A percentile compares a stretch with the other conserved stretches of the same genome.
These are phyloP conservation scores for Columba janthina DNA, from an alignment of 2,113 vertebrate genomes.

Conservation along the genomic window DNA sequence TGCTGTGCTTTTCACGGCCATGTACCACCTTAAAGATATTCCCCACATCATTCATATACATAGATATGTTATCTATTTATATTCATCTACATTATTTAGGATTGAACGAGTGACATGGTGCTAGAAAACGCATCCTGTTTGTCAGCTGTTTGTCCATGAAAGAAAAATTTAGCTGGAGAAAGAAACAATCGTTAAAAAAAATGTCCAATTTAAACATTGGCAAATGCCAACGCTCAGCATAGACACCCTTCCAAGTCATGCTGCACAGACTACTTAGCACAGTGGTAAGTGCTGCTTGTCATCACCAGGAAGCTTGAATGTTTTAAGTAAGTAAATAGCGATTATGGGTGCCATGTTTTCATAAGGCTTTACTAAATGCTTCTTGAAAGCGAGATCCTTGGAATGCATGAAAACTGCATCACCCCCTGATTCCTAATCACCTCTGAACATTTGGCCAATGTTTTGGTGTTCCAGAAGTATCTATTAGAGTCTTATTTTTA, in stretches of 20 bases:
- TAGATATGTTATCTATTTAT: not conserved
- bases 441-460: not conserved
- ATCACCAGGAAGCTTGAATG: not conserved
- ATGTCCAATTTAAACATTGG: not conserved
- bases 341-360: not conserved
- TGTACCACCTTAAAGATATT: not conserved
- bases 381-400: not conserved
- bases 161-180: not conserved
- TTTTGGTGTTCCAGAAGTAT: not conserved
- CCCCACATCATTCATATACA: not conserved
- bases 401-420: not conserved
- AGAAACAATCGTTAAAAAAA: not conserved
- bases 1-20: not conserved
- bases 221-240: not conserved
- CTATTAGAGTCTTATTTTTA: not conserved
- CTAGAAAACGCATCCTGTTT: not conserved
- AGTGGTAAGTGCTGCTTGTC: not conserved
- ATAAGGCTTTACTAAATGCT: not conserved
- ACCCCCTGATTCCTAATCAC: not conserved
- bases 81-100: not conserved
- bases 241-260: not conserved
- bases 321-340: not conserved
- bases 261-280: not conserved
- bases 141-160: not conserved
- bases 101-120: not conserved